A percentile compares a stretch with the other conserved stretches of the same genome.
phyloP scores from a whole-genome alignment of 2,113 vertebrate species.

The Stigmatopora nigra region DNA sequence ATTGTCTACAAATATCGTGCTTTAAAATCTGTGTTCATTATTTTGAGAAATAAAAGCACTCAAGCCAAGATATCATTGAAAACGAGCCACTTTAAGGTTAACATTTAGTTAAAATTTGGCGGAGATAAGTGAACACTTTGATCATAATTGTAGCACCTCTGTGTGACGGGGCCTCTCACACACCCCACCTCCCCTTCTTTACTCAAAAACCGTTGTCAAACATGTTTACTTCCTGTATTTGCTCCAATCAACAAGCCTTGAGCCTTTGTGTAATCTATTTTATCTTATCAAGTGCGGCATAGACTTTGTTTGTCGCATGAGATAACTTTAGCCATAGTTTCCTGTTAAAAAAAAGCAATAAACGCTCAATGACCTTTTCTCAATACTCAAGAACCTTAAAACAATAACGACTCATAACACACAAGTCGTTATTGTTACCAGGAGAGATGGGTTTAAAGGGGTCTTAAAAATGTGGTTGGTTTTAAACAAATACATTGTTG shows the following conservation, averaged over 20 bases:
- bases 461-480: conserved; percentile 19
- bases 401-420: background rate
- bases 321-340: conserved; percentile 51
- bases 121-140: conserved; percentile 55
- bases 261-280: conserved; percentile 38
- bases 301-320: conserved; percentile 49
- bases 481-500: conserved; percentile 19
- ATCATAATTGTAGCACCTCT: conserved; percentile 40
- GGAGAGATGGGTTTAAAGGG: conserved; percentile 19
- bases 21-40: background rate
- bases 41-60: background rate
- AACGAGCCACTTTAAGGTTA: conserved; percentile 29
- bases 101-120: conserved; percentile 31
- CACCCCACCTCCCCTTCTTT: conserved; percentile 12
- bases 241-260: conserved; percentile 31
- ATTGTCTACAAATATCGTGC: background rate
- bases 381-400: conserved; percentile 12
- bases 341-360: conserved; percentile 41
- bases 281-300: conserved; percentile 56
- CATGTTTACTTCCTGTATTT: conserved; percentile 40
- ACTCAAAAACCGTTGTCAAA: conserved; percentile 24
- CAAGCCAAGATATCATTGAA: conserved; percentile 20
- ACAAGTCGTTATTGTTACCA: conserved; percentile 12
- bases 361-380: conserved; percentile 43
- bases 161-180: conserved; percentile 29